phyloP scores from a whole-genome alignment of 2,888 invertebrate species.

The Thyatira batis region DNA sequence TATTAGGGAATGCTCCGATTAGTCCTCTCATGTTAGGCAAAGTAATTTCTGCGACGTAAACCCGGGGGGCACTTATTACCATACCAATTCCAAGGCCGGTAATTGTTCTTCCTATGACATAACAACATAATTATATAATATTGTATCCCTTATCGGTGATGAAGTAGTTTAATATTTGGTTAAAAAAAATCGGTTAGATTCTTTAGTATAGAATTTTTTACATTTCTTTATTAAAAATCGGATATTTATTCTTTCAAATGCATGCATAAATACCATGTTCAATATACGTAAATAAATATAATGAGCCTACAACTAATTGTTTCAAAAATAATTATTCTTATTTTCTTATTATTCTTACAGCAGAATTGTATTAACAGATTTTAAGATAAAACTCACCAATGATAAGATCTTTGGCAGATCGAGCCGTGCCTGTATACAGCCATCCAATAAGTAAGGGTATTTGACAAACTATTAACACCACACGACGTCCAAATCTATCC shows the following conservation, averaged over 20 bases:
- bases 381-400: constrained; percentile 53
- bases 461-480: constrained; percentile 79
- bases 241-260: too few species aligned
- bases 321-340: too few species aligned
- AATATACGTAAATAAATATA: too few species aligned
- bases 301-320: too few species aligned
- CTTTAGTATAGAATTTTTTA: too few species aligned
- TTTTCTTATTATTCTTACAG: too few species aligned
- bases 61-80: constrained; percentile 83
- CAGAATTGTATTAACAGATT: too few species aligned
- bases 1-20: constrained; percentile 84
- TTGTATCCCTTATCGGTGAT: too few species aligned
- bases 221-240: too few species aligned
- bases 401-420: constrained; percentile 76
- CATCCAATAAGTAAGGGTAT: constrained; percentile 85
- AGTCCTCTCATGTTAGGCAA: constrained; percentile 87
- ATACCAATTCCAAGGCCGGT: constrained; percentile 86
- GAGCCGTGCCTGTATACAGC: constrained; percentile 79
- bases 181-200: too few species aligned
- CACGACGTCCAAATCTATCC: constrained; percentile 84
- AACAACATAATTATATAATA: background rate
- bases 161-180: too few species aligned
- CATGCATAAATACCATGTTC: too few species aligned
- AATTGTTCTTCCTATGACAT: constrained; percentile 72
- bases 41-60: constrained; percentile 84